A percentile compares a stretch with the other conserved stretches of the same genome.
These are phyloP conservation scores for Tetragnatha versicolor DNA, from an alignment of 1,140 invertebrate genomes.

Conservation along the genomic window DNA sequence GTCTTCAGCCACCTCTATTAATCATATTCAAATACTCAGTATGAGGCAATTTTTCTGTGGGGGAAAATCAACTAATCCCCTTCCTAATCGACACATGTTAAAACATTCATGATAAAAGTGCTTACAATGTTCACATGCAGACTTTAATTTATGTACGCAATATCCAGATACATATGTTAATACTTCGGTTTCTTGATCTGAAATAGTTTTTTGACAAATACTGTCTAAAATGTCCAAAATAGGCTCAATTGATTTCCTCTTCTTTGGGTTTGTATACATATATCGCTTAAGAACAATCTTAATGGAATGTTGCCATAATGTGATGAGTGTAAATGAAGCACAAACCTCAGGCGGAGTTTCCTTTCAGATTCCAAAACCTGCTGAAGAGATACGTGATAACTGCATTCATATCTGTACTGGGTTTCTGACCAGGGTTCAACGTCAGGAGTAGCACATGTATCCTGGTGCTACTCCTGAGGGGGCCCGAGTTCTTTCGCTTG, in stretches of 20 bases:
- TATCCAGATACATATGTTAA: neutral
- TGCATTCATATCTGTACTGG: neutral
- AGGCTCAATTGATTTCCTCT: neutral
- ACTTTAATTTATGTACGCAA: no score
- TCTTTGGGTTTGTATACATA: neutral
- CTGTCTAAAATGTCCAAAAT: neutral
- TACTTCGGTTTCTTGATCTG: neutral
- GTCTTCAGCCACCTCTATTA: no score
- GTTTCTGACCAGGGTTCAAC: no score
- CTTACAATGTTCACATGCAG: no score
- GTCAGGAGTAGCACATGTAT: no score
- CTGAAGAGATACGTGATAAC: slow-evolving; percentile 6
- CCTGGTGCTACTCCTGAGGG: no score
- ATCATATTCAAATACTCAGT: no score
- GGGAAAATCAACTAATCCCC: no score
- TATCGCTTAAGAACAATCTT: neutral
- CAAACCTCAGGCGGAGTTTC: neutral
- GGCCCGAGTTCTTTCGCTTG: no score
- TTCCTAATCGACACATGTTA: no score
- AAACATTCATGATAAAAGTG: no score
- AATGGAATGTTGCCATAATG: neutral
- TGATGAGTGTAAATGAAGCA: neutral
- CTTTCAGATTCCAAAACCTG: slow-evolving; percentile 5
- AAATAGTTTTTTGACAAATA: neutral
- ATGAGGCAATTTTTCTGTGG: no score